Base-by-base conservation (phyloP, 2,113 vertebrate species). In the Pollachius pollachius region DNA sequence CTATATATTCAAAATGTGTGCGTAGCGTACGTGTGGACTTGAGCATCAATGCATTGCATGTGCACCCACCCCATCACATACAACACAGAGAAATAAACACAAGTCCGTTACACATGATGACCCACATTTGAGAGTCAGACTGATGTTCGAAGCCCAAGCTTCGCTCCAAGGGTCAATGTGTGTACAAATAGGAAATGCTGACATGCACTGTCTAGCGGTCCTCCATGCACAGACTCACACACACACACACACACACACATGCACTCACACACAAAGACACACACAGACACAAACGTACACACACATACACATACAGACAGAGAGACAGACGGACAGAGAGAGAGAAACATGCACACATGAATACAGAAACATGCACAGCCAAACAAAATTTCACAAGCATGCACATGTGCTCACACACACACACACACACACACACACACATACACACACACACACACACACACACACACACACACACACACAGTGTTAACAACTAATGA, bases 51-150 rank as follows among this genome's bases (percentile, higher is more conserved):
- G 5, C 18, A 21, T 21, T 1, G 1, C 21, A 23, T 13, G 18
- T 12, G 3, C 18, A 48, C 41, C 8, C 41, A 48, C 41, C 8
- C 6, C 37, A 41, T n/a, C 37, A 41, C 37, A 41, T 4, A 48
- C 41, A 48, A 1, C 1, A 15, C 5, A 17, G 13, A 58, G 15
- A 34, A 9, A 62, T 16, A 54, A 17, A 60, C 15, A 66, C 71
- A 37, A 81, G 37, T 60, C 76, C 64, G 71, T 34, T 60, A 65
- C 16, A 52, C 54, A 57, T 17, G 54, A 69, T 81, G 75, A 84
- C 85, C 88, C 74, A 85, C 75, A 86, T 88, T 79, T 72, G 56
- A 57, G 34, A 59, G 3, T 57, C 15, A 5, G 15, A 57, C n/a
- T 17, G 54, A n/a, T 5, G 54, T 57, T 6, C n/a, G 54, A 57